Evolutionary conservation across 1,140 invertebrate genomes (phyloP).

Genomic region (Aphelinus atriplicis): DNA sequence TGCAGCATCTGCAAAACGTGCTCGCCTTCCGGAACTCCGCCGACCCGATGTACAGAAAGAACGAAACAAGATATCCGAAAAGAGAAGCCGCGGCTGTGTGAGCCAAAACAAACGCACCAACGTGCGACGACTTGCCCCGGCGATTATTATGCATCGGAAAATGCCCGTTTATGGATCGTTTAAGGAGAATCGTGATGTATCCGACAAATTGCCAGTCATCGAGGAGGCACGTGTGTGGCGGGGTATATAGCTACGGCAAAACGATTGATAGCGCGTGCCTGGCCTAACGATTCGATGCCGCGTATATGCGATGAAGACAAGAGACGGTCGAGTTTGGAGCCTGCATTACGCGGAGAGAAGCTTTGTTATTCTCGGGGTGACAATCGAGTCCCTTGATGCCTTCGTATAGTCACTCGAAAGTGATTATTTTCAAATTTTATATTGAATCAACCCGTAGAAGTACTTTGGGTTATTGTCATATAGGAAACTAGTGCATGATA

Average conservation of each 20-base stretch:
- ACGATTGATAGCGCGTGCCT: conserved; percentile 35
- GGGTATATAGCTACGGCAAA: background rate
- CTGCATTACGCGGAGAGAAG: too few relatives aligned
- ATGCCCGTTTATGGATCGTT: conserved; percentile 1
- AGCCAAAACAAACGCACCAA: conserved; percentile 17
- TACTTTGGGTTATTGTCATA: too few relatives aligned
- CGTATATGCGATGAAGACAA: too few relatives aligned
- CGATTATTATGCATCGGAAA: conserved; percentile 11
- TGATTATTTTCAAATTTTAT: too few relatives aligned
- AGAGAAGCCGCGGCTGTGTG: background rate
- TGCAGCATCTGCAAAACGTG: conserved; percentile 21
- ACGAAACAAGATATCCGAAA: background rate
- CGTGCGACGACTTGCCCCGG: background rate
- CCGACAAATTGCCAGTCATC: conserved; percentile 19
- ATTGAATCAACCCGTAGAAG: too few relatives aligned
- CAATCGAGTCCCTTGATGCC: too few relatives aligned
- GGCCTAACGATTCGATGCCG: conserved; percentile 1
- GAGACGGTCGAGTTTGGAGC: too few relatives aligned
- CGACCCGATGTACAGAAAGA: conserved; percentile 5
- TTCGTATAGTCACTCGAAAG: too few relatives aligned
- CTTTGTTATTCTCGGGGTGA: too few relatives aligned
- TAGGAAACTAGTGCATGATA: too few relatives aligned
- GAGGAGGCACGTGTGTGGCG: background rate
- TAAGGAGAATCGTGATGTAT: conserved; percentile 10
- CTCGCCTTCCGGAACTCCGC: background rate